Evolutionary conservation across 2,888 invertebrate genomes (phyloP), one percentile per base, ranked within the genome.

Genomic region (Lycia hirtaria): DNA sequence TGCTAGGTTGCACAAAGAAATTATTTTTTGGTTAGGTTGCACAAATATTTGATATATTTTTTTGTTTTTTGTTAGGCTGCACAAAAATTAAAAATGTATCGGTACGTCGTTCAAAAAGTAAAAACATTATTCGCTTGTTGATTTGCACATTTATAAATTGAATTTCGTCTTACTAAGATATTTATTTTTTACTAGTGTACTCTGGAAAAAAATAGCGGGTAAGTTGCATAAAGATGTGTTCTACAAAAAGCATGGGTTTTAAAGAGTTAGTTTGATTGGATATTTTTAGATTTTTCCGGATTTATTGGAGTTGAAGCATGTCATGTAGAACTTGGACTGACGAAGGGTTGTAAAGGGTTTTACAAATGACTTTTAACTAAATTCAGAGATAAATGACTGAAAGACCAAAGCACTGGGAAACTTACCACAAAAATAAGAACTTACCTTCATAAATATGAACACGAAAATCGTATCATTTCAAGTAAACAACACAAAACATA

Each of bases 281-380:
- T 48, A 17, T 3, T 20, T 33, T 33, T n/a, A 38, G 19, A 19
- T 14, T 17, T 30, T 43, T 4, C 10, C 22, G 10, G 32, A 40
- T 38, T 22, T 12, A 7, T 20, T 37, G 9, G 2, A 30, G 22
- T 50, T 50, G 20, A 12, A 19, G 51, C 51, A 41, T 41, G 51
- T 17, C 12, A 33, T 41, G 30, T 20, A 33, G 41, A 40, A 15
- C 12, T 3, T 20, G n/a, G 17, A 12, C 14, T 20, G 26, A 37
- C 10, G n/a, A n/a, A n/a, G n/a, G n/a, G 22, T 12, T 9, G 14
- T 35, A 26, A 37, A 15, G n/a, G 15, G 7, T 35, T 20, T 24
- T 1, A 24, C 15, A 6, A 26, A 3, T 47, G 24, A 35, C 15
- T 1, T n/a, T n/a, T 19, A n/a, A 37, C 19, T 3, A 14, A 28